Evolutionary conservation across 2,888 invertebrate species (phyloP).

Genomic region (Caenorhabditis sp.): DNA sequence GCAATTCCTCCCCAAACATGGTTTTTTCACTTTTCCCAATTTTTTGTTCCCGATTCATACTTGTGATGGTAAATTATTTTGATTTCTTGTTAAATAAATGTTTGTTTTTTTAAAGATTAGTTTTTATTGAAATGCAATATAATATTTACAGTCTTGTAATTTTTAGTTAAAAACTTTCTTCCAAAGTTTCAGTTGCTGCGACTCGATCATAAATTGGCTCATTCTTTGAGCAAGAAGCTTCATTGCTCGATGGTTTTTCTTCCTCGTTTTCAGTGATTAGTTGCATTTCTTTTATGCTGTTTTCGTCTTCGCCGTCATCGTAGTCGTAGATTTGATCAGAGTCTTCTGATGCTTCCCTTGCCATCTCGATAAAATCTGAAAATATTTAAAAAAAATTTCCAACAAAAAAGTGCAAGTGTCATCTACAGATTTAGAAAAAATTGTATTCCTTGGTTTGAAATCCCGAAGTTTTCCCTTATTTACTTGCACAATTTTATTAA

Average conservation of each 20-base stretch:
- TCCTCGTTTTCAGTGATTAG: too few relatives aligned
- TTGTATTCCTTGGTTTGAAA: too few relatives aligned
- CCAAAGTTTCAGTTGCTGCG: background rate
- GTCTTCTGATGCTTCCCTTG: background rate
- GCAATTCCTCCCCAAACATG: background rate
- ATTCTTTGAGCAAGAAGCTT: too few relatives aligned
- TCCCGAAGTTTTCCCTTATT: too few relatives aligned
- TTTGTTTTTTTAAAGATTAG: background rate
- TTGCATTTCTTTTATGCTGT: background rate
- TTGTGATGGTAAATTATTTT: background rate
- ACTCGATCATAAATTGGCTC: background rate
- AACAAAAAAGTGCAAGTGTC: too few relatives aligned
- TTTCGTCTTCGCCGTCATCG: background rate
- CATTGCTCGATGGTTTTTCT: too few relatives aligned
- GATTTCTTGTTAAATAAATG: background rate
- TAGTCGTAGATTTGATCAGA: background rate
- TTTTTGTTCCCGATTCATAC: background rate
- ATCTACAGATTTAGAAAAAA: too few relatives aligned
- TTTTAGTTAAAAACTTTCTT: background rate
- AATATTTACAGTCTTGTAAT: background rate
- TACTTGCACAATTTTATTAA: too few relatives aligned
- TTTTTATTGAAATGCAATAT: background rate
- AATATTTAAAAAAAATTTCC: too few relatives aligned
- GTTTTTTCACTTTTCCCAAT: background rate
- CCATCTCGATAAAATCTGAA: background rate